Evolutionary conservation across 2,113 vertebrate species (phyloP).

Genomic region (Hypomesus transpacificus): DNA sequence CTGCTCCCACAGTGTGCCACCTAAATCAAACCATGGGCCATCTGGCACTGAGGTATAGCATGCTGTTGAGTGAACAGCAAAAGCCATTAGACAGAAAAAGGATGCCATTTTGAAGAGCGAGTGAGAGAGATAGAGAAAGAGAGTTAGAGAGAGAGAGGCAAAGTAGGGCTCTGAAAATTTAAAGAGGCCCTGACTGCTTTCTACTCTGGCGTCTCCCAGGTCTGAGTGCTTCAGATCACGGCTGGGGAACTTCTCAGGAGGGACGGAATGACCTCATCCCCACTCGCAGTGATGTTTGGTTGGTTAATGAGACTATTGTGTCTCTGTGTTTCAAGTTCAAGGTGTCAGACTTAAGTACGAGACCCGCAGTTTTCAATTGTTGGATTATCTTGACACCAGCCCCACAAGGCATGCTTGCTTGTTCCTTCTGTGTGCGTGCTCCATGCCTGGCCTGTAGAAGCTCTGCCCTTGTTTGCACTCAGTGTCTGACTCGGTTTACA

Average conservation of each 20-base stretch:
- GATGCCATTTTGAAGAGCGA: constrained; percentile 1
- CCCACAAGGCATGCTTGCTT: too few species aligned
- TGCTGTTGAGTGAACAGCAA: constrained; percentile 48
- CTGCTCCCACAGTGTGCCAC: constrained; percentile 48
- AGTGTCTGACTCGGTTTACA: too few species aligned
- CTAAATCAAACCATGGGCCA: constrained; percentile 51
- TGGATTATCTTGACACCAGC: too few species aligned
- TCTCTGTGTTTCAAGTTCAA: not conserved
- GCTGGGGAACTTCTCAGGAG: constrained; percentile 30
- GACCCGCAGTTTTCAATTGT: too few species aligned
- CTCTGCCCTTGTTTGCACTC: too few species aligned
- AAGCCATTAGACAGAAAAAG: constrained; percentile 34
- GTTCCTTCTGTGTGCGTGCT: too few species aligned
- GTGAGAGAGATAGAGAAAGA: not conserved
- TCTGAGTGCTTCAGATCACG: constrained; percentile 43
- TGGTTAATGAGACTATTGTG: not conserved
- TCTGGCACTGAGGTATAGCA: constrained; percentile 49
- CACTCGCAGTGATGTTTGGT: constrained; percentile 45
- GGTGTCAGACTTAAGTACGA: too few species aligned
- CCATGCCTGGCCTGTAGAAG: too few species aligned
- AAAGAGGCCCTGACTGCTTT: constrained; percentile 35
- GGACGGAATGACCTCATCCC: constrained; percentile 56
- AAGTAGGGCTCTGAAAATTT: constrained; percentile 50
- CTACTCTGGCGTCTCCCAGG: constrained; percentile 29
- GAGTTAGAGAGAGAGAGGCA: constrained; percentile 11